Evolutionary conservation across 2,113 vertebrate species (phyloP), one percentile per base, ranked within the genome.

Genomic region (Halichoerus grypus): DNA sequence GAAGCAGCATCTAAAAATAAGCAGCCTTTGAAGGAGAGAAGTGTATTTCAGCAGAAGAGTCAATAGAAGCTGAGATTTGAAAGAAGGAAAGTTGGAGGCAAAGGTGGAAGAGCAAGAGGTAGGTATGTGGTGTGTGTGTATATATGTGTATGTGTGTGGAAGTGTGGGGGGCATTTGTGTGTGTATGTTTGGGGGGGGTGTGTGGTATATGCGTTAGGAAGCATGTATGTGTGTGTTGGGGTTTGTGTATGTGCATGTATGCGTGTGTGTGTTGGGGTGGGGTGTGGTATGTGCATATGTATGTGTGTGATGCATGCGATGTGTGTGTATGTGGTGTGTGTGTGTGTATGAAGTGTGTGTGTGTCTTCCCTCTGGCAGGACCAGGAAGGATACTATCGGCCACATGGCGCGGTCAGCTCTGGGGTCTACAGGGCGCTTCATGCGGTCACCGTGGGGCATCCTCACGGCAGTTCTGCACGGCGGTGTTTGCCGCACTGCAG

Each of bases 381-480:
- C 26, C 2, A 2, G 9, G 33, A 46, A 6, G 67, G 26, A 22
- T 6, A 13, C 24, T 16, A 22, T 4, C 8, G 15, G 33, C 55
- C 39, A 19, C 42, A 28, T 15, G 10, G 19, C 7, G 9, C 1
- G 0, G 4, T 42, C 10, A 92, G 42, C 16, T 31, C n/a, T 4
- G 13, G 36, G 85, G 21, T 61, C 86, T 33, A 67, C 59, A 33
- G 36, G 22, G 79, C 7, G 5, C 26, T 51, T 8, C 4, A 0
- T 11, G 4, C 15, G 8, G 12, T 69, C 18, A 31, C 4, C 0
- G 0, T 4, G 21, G 14, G 31, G 77, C 63, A 21, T 63, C 69
- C 67, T 82, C 80, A 10, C 0, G 0, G 36, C 13, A 0, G 24
- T 0, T 42, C 61, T 33, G 1, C 0, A 0, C 1, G 36, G 76